Base-by-base conservation (phyloP, 2,797 vertebrate genomes). In the Cephalopachus bancanus region DNA sequence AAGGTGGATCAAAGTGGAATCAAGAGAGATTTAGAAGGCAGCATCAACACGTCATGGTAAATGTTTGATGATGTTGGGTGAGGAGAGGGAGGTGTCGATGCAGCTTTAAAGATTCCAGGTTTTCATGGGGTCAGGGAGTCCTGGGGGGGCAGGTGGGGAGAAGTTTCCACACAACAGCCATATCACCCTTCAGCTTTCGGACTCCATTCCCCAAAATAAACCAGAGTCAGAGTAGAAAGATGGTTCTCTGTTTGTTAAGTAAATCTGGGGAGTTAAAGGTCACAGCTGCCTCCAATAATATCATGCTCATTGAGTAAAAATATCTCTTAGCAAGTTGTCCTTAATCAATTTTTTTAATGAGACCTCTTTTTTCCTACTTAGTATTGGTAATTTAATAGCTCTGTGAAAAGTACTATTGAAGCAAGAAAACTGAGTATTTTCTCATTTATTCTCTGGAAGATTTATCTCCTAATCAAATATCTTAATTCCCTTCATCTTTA, bases 321-420 rank as follows among this genome's bases (percentile, higher is more conserved):
- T 91, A 83, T 80, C 95, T 93, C 94, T 91, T 92, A 80, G 84
- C 65, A 92, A 97, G 76, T 95, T 94, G 80, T 95, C 94, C 95
- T 92, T 74, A 94, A 93, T 96, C 87, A 81, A 83, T 89, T 94
- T 91, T 95, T 93, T 67, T 65, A 97, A 91, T 96, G 95, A 97
- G 81, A 84, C 69, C 22, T 91, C 79, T 88, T 95, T 96, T 71
- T 53, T 2, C 92, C 80, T 93, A 83, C 81, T 96, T 79, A 87
- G 87, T 93, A 72, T 75, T 87, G 55, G 78, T 97, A 94, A 97
- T 90, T 97, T 97, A 96, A 98, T 75, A 95, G 85, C 74, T 78
- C 83, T 67, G 59, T 28, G n/a, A 71, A 97, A 90, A 93, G 26
- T n/a, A n/a, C 89, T 90, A 79, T 62, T 67, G 60, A 94, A 95